These are phyloP conservation scores for Stenurella melanura DNA, from an alignment of 2,888 invertebrate species.

Conservation along the genomic window DNA sequence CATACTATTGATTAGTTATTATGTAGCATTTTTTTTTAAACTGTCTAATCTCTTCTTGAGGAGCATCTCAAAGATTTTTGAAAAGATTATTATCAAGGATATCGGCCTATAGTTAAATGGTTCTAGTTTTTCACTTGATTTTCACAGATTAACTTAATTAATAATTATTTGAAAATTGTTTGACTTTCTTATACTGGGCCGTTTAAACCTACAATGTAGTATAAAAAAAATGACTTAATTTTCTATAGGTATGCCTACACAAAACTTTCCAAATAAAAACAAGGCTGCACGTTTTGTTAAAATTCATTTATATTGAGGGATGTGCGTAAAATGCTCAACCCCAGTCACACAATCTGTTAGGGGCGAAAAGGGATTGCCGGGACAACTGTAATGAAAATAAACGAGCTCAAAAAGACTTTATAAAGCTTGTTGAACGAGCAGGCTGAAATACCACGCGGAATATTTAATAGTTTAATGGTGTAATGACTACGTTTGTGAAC, in stretches of 20 bases:
- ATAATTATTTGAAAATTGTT: too few species aligned
- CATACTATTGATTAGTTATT: too few species aligned
- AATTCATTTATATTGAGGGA: constrained; percentile 27
- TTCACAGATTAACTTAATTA: too few species aligned
- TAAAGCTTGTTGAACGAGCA: constrained; percentile 55
- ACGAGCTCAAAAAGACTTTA: constrained; percentile 64
- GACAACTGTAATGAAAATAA: constrained; percentile 68
- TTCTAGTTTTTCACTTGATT: too few species aligned
- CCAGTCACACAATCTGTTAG: constrained; percentile 50
- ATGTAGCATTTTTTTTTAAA: too few species aligned
- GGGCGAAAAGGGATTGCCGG: constrained; percentile 63
- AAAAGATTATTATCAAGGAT: too few species aligned
- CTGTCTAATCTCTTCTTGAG: too few species aligned
- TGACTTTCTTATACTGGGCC: too few species aligned
- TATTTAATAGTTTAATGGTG: constrained; percentile 34
- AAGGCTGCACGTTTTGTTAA: constrained; percentile 9
- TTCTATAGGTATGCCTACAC: not conserved
- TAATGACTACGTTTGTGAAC: constrained; percentile 15
- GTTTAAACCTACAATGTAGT: too few species aligned
- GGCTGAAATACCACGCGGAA: constrained; percentile 31
- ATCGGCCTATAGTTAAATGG: too few species aligned
- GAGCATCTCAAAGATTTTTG: too few species aligned
- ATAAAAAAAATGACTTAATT: too few species aligned
- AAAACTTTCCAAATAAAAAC: not conserved
- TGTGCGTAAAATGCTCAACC: constrained; percentile 31